Evolutionary conservation across 2,888 invertebrate species (phyloP).

Genomic region (Orchesella flavescens): DNA sequence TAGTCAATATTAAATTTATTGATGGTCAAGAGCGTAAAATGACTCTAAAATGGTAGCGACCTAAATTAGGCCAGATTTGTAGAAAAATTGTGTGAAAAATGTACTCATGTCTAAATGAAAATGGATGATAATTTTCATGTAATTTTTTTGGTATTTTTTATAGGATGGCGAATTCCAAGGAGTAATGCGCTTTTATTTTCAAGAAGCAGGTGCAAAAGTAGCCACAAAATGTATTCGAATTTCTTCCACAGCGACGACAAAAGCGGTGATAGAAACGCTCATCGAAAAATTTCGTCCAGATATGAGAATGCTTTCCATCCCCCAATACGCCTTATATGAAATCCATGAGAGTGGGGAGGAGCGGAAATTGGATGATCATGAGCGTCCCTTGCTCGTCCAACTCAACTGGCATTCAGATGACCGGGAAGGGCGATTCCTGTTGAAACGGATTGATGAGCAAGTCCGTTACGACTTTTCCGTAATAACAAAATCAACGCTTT

Average conservation of each 20-base stretch:
- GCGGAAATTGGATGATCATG: slow-evolving; percentile 89
- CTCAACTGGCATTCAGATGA: slow-evolving; percentile 99
- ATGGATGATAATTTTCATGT: too few species aligned
- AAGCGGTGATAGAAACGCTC: slow-evolving; percentile 96
- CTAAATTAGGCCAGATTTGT: too few species aligned
- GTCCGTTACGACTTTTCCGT: slow-evolving; percentile 75
- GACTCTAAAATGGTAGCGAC: too few species aligned
- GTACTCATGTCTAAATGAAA: too few species aligned
- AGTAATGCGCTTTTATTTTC: slow-evolving; percentile 99
- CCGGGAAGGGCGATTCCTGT: slow-evolving; percentile 95
- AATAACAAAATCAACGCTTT: slow-evolving; percentile 51
- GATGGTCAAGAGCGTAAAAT: too few species aligned
- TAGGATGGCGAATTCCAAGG: slow-evolving; percentile 99
- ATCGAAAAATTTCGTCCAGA: slow-evolving; percentile 99
- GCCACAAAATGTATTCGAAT: slow-evolving; percentile 99
- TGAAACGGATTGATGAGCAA: slow-evolving; percentile 90
- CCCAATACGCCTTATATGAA: slow-evolving; percentile 82
- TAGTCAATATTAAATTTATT: too few species aligned
- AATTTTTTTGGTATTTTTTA: slow-evolving; percentile 73
- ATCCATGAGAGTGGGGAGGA: slow-evolving; percentile 88
- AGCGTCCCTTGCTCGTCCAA: slow-evolving; percentile 96
- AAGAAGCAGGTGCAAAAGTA: slow-evolving; percentile 98
- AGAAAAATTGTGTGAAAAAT: too few species aligned
- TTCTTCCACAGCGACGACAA: slow-evolving; percentile 95
- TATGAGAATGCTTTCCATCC: slow-evolving; percentile 91